Conservation (phyloP, 2,113 vertebrate genomes). For the Psittacula cyanocephala region DNA sequence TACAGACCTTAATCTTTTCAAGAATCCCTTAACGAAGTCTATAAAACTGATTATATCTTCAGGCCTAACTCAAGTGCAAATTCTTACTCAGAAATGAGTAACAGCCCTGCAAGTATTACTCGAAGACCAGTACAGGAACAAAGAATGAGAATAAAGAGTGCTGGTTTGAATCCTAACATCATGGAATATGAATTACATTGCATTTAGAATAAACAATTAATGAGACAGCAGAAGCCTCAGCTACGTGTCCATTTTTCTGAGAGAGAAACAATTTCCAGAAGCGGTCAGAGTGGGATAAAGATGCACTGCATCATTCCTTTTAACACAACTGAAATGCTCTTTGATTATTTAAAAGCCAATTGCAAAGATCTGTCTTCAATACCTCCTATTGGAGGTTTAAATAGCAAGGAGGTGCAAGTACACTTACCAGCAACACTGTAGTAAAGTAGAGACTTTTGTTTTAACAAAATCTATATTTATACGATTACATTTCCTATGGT, state of each 20-base stretch:
- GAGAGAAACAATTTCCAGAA: constrained; percentile 15
- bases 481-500: constrained; percentile 81
- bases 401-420: constrained; percentile 62
- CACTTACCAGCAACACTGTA: constrained; percentile 66
- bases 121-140: background rate
- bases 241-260: background rate
- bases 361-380: constrained; percentile 44
- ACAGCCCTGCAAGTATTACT: background rate
- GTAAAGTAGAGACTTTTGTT: constrained; percentile 71
- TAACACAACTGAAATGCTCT: constrained; percentile 46
- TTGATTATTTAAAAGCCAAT: constrained; percentile 56
- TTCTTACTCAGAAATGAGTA: constrained; percentile 25
- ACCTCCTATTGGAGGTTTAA: constrained; percentile 58
- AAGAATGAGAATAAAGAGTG: background rate
- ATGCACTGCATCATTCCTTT: constrained; percentile 32
- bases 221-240: constrained; percentile 9
- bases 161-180: background rate
- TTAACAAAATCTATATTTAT: constrained; percentile 85
- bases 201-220: constrained; percentile 36
- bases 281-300: background rate
- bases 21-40: constrained; percentile 38
- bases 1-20: constrained; percentile 17
- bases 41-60: constrained; percentile 58
- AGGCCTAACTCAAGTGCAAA: constrained; percentile 19
- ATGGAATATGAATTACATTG: background rate